These are phyloP conservation scores for Gisinianus flammeolus DNA, from an alignment of 2,888 invertebrate species.

Conservation along the genomic window DNA sequence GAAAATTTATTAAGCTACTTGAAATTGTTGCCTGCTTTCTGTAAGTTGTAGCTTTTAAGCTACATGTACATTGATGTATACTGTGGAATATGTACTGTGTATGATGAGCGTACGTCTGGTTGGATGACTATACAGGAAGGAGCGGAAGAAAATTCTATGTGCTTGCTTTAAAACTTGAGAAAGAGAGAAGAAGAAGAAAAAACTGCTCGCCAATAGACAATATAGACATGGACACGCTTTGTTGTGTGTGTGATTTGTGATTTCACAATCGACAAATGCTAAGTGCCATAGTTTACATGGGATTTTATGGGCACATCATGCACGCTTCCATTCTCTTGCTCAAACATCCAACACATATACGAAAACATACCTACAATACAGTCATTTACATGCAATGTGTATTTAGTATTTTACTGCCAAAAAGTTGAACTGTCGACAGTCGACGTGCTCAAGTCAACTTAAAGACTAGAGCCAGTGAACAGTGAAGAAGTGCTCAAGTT, in stretches of 20 bases:
- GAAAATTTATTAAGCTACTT: constrained; percentile 10
- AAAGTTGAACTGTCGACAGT: neutral
- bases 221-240: neutral
- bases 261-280: neutral
- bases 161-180: neutral
- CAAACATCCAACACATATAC: neutral
- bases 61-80: neutral
- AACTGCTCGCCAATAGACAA: neutral
- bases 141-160: neutral
- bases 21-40: neutral
- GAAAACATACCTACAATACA: neutral
- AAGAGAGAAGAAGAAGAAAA: neutral
- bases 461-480: neutral
- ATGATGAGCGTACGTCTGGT: neutral
- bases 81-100: neutral
- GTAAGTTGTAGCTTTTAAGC: neutral
- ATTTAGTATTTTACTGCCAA: neutral
- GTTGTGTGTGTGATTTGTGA: constrained; percentile 7
- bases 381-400: constrained; percentile 12
- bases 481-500: neutral
- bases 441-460: neutral
- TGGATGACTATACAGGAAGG: neutral
- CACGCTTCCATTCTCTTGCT: constrained; percentile 8
- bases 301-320: constrained; percentile 21
- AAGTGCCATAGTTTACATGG: constrained; percentile 9